Percentiles rank a stretch among this genome's conserved stretches.
phyloP scores from a whole-genome alignment of 2,797 vertebrate species.

The Pogoniulus pusillus region DNA sequence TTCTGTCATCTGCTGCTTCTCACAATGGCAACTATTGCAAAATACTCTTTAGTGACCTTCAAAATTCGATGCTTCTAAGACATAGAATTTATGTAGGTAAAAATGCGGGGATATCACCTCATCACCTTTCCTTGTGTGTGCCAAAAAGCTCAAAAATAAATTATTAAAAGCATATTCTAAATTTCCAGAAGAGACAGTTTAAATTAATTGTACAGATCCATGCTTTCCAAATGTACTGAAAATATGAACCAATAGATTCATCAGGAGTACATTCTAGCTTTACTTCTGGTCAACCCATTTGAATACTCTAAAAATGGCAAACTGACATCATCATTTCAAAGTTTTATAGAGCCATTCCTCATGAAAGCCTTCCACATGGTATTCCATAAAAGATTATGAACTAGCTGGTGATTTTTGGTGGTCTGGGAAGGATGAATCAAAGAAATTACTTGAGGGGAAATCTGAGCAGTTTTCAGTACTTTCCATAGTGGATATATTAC shows the following conservation, averaged over 20 bases:
- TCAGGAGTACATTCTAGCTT: not conserved
- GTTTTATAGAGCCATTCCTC: not conserved
- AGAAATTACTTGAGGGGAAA: not conserved
- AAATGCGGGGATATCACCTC: too few species aligned
- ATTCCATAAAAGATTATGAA: not conserved
- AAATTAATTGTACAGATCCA: not conserved
- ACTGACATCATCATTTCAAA: not conserved
- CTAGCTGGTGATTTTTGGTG: not conserved
- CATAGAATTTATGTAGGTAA: too few species aligned
- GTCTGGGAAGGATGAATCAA: not conserved
- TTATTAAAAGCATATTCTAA: not conserved
- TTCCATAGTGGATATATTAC: not conserved
- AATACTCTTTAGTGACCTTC: too few species aligned
- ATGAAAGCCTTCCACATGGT: not conserved
- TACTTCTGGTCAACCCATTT: not conserved
- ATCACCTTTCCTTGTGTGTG: too few species aligned
- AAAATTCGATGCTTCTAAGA: too few species aligned
- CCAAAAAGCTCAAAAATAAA: too few species aligned
- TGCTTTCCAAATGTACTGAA: not conserved
- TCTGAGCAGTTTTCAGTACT: accelerated
- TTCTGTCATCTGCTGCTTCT: too few species aligned
- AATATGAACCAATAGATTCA: not conserved
- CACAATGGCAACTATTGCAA: too few species aligned
- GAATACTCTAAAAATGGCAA: not conserved
- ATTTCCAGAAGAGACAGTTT: not conserved